Evolutionary conservation across 2,888 invertebrate species (phyloP).

Genomic region (Perithous albicinctus): DNA sequence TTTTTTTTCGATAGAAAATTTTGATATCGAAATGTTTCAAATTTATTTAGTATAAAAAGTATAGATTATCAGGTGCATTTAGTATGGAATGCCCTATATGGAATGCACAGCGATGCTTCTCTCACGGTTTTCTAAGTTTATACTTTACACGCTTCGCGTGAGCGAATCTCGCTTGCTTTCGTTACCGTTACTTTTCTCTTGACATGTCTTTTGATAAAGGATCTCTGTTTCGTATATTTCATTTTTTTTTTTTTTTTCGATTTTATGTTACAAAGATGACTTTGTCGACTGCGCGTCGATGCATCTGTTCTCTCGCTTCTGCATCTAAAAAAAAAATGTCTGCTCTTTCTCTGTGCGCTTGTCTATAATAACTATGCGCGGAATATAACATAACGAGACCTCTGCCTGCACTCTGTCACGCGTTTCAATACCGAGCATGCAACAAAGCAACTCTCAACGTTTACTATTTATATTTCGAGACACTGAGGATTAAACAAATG

Average conservation of each 20-base stretch:
- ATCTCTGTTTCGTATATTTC: constrained; percentile 27
- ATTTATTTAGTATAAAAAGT: no score
- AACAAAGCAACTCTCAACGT: constrained; percentile 8
- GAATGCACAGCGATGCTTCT: constrained; percentile 22
- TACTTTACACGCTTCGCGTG: constrained; percentile 57
- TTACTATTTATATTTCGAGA: constrained; percentile 22
- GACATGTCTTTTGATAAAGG: constrained; percentile 65
- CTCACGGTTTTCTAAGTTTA: constrained; percentile 55
- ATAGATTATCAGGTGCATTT: no score
- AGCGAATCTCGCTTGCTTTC: constrained; percentile 47
- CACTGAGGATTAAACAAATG: no score
- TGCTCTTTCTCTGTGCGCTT: constrained; percentile 54
- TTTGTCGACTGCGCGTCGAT: constrained; percentile 33
- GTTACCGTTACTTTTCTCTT: constrained; percentile 42
- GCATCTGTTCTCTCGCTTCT: constrained; percentile 39
- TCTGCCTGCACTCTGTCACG: constrained; percentile 17
- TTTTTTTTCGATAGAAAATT: no score
- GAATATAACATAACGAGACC: constrained; percentile 30
- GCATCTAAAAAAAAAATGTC: constrained; percentile 41
- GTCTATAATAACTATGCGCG: constrained; percentile 10
- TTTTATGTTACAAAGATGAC: constrained; percentile 49
- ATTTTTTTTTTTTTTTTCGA: constrained; percentile 20
- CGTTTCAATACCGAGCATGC: constrained; percentile 19
- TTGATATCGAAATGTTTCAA: no score
- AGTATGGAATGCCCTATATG: no score